Evolutionary conservation across 2,113 vertebrate species (phyloP).

Genomic region (Thalassarche chlororhynchos): DNA sequence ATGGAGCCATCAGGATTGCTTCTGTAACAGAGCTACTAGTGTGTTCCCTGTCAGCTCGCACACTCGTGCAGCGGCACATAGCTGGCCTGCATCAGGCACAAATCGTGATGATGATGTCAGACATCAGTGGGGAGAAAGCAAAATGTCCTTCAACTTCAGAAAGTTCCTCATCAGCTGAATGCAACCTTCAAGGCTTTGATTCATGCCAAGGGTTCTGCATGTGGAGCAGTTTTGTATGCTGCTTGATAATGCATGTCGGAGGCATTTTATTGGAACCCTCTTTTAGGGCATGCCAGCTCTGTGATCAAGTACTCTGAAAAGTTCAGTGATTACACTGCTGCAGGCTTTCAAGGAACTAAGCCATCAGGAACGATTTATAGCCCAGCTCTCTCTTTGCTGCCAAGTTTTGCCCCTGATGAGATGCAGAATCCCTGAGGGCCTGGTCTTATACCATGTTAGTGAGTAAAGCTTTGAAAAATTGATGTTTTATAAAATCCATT

Average conservation of each 20-base stretch:
- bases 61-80: neutral
- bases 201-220: neutral
- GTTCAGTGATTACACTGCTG: slow-evolving; percentile 5
- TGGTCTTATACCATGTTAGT: neutral
- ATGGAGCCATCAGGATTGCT: neutral
- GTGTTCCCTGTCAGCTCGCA: neutral
- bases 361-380: neutral
- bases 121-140: neutral
- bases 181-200: neutral
- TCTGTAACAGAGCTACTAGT: neutral
- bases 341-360: slow-evolving; percentile 2
- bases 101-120: neutral
- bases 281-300: neutral
- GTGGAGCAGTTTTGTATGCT: neutral
- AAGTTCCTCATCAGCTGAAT: neutral
- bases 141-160: neutral
- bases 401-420: neutral
- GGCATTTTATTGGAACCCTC: neutral
- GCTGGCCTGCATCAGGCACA: fast-evolving
- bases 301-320: slow-evolving; percentile 1
- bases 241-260: neutral
- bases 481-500: slow-evolving; percentile 20
- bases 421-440: neutral
- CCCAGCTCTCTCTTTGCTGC: neutral
- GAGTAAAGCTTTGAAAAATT: slow-evolving; percentile 17